Evolutionary conservation across 2,888 invertebrate species (phyloP).

Genomic region (Tetramorium bicarinatum): DNA sequence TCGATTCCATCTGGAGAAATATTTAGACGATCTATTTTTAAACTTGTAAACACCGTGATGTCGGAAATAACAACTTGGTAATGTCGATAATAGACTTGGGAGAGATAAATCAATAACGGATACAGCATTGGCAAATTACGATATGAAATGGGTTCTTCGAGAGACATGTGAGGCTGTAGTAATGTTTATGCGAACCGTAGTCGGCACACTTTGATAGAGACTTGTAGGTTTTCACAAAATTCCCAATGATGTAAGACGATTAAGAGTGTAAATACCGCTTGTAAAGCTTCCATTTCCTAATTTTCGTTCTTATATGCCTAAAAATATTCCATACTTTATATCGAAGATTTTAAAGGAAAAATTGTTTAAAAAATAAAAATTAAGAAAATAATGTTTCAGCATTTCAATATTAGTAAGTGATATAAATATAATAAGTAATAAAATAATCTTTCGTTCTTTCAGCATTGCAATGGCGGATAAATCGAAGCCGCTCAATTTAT

Average conservation of each 20-base stretch:
- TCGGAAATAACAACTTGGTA: slow-evolving; percentile 12
- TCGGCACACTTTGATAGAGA: not conserved
- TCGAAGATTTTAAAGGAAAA: not conserved
- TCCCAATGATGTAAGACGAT: not conserved
- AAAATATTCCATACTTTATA: not conserved
- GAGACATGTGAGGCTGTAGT: not conserved
- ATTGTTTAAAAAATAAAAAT: not conserved
- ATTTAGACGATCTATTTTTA: slow-evolving; percentile 32
- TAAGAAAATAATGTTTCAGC: not conserved
- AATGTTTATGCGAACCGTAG: not conserved
- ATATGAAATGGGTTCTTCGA: not conserved
- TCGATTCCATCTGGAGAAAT: slow-evolving; percentile 22
- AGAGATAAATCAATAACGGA: not conserved
- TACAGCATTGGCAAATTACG: not conserved
- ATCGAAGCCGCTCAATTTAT: slow-evolving; percentile 77
- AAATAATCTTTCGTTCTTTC: slow-evolving; percentile 59
- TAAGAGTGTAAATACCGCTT: not conserved
- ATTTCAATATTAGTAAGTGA: not conserved
- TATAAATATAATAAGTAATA: not conserved
- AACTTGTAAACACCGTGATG: slow-evolving; percentile 13
- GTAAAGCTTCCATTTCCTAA: not conserved
- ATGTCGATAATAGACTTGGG: not conserved
- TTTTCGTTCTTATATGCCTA: not conserved
- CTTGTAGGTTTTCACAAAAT: not conserved
- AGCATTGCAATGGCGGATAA: slow-evolving; percentile 75